Evolutionary conservation across 2,888 invertebrate species (phyloP).

Genomic region (Chironomus tentans): DNA sequence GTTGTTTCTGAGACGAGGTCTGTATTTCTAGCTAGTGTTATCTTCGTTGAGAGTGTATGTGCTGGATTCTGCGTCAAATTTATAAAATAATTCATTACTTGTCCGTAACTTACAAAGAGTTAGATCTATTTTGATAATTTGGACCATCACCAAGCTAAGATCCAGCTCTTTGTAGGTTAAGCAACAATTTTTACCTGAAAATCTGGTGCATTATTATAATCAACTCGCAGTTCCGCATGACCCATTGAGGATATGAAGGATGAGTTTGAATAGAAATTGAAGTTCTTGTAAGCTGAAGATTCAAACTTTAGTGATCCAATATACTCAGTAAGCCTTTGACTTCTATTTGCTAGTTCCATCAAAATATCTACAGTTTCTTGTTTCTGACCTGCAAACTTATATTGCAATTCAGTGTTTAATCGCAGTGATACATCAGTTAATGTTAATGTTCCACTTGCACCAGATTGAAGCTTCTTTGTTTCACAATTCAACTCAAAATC

Average conservation of each 20-base stretch:
- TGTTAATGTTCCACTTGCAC: constrained; percentile 63
- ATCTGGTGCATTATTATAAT: constrained; percentile 57
- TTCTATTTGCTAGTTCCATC: constrained; percentile 44
- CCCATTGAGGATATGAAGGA: constrained; percentile 57
- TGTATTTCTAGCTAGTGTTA: constrained; percentile 52
- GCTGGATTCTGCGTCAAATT: constrained; percentile 46
- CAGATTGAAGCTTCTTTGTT: constrained; percentile 65
- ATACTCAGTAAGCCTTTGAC: constrained; percentile 36
- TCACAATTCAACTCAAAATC: constrained; percentile 67
- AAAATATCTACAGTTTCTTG: constrained; percentile 44
- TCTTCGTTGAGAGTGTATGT: constrained; percentile 52
- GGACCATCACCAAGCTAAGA: no score
- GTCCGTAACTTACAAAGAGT: no score
- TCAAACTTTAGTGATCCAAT: constrained; percentile 58
- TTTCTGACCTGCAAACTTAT: constrained; percentile 41
- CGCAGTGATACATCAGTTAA: constrained; percentile 37
- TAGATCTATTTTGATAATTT: no score
- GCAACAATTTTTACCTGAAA: no score
- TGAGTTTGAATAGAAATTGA: constrained; percentile 57
- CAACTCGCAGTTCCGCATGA: constrained; percentile 61
- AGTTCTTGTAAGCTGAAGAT: constrained; percentile 66
- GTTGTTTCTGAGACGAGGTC: constrained; percentile 53
- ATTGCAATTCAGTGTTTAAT: constrained; percentile 39
- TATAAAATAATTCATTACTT: no score
- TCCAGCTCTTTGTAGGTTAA: no score